Evolutionary conservation across 2,113 vertebrate species (phyloP).

Genomic region (Pseudois nayaur): DNA sequence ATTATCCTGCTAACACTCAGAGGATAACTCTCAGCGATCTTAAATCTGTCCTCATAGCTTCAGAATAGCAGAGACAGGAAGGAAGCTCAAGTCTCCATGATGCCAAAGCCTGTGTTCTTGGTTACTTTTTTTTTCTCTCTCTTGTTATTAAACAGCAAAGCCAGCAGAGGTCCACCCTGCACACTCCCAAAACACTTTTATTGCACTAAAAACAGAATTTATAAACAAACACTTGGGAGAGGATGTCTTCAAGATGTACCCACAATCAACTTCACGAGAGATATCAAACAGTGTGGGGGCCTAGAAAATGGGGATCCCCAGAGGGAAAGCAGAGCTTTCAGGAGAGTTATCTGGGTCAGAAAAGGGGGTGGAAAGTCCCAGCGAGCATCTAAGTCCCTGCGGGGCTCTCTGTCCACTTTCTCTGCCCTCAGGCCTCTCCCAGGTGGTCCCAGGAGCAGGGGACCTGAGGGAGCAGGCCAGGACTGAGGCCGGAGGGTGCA

Average conservation of each 20-base stretch:
- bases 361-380: background rate
- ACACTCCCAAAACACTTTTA: slow-evolving; percentile 77
- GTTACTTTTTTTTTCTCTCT: background rate
- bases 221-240: slow-evolving; percentile 74
- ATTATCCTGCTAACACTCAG: background rate
- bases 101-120: background rate
- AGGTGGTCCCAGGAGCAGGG: background rate
- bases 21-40: background rate
- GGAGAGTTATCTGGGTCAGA: background rate
- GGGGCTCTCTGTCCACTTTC: background rate
- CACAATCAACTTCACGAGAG: slow-evolving; percentile 67
- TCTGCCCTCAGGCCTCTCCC: background rate
- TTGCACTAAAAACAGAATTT: slow-evolving; percentile 78
- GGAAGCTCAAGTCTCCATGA: background rate
- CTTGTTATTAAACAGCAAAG: background rate
- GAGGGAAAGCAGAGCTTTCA: background rate
- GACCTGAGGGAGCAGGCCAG: background rate
- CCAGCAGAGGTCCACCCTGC: slow-evolving; percentile 12
- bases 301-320: background rate
- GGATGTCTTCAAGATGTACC: slow-evolving; percentile 61
- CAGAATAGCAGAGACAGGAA: background rate
- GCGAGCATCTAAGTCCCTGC: background rate
- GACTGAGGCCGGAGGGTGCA: background rate
- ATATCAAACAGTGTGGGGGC: background rate
- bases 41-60: background rate